A percentile compares a stretch with the other conserved stretches of the same genome.
These are phyloP conservation scores for Cantharis nigra DNA, from an alignment of 2,888 invertebrate genomes.

Conservation along the genomic window DNA sequence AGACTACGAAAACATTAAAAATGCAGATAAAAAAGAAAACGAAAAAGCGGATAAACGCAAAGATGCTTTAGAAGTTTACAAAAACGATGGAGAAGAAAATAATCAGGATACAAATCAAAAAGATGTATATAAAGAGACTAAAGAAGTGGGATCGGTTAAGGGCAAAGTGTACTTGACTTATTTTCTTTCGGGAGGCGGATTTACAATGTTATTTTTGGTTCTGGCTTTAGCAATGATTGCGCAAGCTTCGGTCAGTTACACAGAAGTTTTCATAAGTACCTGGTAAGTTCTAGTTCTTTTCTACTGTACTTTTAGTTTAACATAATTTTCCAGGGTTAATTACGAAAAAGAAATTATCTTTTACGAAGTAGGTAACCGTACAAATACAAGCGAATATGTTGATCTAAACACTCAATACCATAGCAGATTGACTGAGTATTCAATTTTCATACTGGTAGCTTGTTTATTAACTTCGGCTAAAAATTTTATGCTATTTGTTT, in stretches of 20 bases:
- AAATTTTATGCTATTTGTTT: constrained; percentile 37
- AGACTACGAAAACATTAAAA: not conserved
- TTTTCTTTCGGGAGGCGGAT: constrained; percentile 38
- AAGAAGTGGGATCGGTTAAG: constrained; percentile 37
- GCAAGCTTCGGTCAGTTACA: constrained; percentile 33
- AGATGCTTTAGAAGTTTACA: not conserved
- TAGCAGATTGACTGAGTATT: not conserved
- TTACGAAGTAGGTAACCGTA: not conserved
- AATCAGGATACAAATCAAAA: not conserved
- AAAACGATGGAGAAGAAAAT: not conserved
- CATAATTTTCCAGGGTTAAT: not conserved
- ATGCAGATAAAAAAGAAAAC: not conserved
- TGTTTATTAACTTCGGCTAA: constrained; percentile 11
- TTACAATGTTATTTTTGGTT: constrained; percentile 27
- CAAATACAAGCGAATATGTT: not conserved
- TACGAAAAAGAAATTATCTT: not conserved
- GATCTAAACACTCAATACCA: not conserved
- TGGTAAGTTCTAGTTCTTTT: not conserved
- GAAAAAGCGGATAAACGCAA: not conserved
- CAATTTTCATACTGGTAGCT: not conserved
- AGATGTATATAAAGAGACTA: constrained; percentile 35
- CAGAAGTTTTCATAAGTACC: constrained; percentile 34
- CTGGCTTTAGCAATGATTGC: constrained; percentile 27
- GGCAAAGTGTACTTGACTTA: constrained; percentile 37
- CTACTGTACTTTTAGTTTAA: not conserved